Evolutionary conservation across 2,888 invertebrate species (phyloP).

Genomic region (Andrena flavipes): DNA sequence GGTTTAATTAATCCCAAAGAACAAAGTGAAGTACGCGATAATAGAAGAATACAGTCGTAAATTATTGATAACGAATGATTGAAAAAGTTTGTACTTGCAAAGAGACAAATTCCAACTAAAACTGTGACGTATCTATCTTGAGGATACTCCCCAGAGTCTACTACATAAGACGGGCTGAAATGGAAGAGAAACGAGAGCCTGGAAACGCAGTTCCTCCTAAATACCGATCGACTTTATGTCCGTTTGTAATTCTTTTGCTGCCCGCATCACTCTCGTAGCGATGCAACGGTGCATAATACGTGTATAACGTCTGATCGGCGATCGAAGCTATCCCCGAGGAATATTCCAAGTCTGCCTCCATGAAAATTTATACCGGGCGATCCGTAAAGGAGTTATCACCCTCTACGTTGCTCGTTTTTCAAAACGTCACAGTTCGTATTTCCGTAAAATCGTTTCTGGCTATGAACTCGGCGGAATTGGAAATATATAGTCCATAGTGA

Average conservation of each 20-base stretch:
- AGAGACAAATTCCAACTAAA: background rate
- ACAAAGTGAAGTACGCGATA: no score
- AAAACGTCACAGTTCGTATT: background rate
- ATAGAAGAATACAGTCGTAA: no score
- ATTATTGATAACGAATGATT: no score
- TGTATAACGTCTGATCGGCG: slow-evolving; percentile 23
- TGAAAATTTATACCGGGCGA: slow-evolving; percentile 33
- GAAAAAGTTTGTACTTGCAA: background rate
- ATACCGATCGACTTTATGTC: slow-evolving; percentile 40
- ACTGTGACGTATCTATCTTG: background rate
- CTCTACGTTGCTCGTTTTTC: background rate
- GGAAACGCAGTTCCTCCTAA: slow-evolving; percentile 2
- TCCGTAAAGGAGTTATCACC: background rate
- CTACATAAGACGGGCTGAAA: background rate
- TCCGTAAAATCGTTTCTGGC: background rate
- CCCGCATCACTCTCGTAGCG: slow-evolving; percentile 33
- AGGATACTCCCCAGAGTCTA: slow-evolving; percentile 9
- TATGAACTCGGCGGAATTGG: background rate
- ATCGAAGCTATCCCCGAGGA: slow-evolving; percentile 32
- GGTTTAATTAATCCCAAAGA: no score
- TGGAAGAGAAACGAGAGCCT: background rate
- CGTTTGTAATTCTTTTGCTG: slow-evolving; percentile 37
- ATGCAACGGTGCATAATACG: slow-evolving; percentile 30
- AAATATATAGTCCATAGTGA: background rate
- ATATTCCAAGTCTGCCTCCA: slow-evolving; percentile 3